Base-by-base conservation (phyloP, 2,113 vertebrate genomes). In the Elanus axillaris region DNA sequence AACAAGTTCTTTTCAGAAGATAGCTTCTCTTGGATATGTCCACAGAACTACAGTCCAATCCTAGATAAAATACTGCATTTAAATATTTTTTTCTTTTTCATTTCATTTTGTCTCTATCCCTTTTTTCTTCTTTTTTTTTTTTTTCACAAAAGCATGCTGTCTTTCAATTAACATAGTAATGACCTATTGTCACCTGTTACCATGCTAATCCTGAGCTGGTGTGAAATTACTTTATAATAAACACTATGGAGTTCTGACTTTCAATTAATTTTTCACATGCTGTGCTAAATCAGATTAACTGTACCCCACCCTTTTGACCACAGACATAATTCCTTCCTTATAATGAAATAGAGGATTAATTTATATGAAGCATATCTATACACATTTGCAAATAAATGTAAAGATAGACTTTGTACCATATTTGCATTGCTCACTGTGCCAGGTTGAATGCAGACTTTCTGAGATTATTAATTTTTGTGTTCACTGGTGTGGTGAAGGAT, bases 191-290 rank as follows among this genome's bases (percentile, higher is more conserved):
- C 95, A 98, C 97, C 97, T 97, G 95, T 98, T 97, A 97, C 96
- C 97, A 97, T 97, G 97, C 96, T 98, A 98, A 98, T 98, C 98
- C 97, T 98, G 97, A 98, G 97, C 98, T 98, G 97, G 98, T 98
- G 98, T 98, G 98, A 98, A 98, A 98, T 98, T 98, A 98, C 98
- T 98, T 98, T 96, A 98, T 98, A 98, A 98, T 98, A 98, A 98
- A 98, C 96, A 98, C 97, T 98, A 98, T 98, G 97, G 97, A 98
- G 97, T 98, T 97, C 97, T 98, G 98, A 98, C 97, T 98, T 98
- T 98, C 98, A 98, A 98, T 98, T 98, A 98, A 98, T 98, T 98
- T 98, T 98, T 97, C 97, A 98, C 98, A 98, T 98, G 98, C 98
- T 98, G 97, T 21, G 97, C 92, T 97, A 98, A 98, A 98, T 98